Base-by-base conservation (phyloP, 2,797 vertebrate species). In the Darevskia nairensis region DNA sequence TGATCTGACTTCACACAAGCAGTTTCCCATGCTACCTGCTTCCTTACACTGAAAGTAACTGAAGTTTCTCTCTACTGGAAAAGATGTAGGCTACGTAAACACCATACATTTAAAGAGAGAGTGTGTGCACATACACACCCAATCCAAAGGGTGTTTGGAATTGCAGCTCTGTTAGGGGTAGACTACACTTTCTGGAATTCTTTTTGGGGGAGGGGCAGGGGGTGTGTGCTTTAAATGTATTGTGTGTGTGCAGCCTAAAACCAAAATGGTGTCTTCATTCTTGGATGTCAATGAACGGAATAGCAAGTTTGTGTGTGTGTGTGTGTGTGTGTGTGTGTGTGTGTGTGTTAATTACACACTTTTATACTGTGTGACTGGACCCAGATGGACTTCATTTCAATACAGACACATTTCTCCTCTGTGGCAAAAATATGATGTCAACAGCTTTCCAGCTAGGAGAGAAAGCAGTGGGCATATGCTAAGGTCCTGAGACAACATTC, bases 401-500 rank as follows among this genome's bases (percentile, higher is more conserved):
- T 71, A 79, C 29, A 69, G 29, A 19, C 25, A 71, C 64, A n/a
- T 41, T n/a, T 59, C 39, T n/a, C 35, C 32, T 75, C 21, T 41
- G 64, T 46, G 15, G 75, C 68, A 39, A 44, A 72, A 74, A 50
- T 35, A 68, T 81, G 59, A 50, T 75, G 25, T 55, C 44, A 61
- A 85, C 79, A 81, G 69, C 39, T 44, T 80, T 75, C 68, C 77
- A 39, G n/a, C 11, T 50, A 66, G 69, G 77, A 68, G 8, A 44
- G 23, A 41, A 82, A 69, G 55, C 68, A 68, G 41, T 23, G 27
- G 35, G n/a, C 69, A 74, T 76, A 85, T 87, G 83, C n/a, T 50
- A 55, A 46, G 83, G 23, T 80, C 59, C 32, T 85, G n/a, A 55
- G 83, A 80, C 69, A 85, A 74, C 66, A 75, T 46, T 17, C 39